phyloP scores from a whole-genome alignment of 2,113 vertebrate genomes.

The Ophiodon elongatus region DNA sequence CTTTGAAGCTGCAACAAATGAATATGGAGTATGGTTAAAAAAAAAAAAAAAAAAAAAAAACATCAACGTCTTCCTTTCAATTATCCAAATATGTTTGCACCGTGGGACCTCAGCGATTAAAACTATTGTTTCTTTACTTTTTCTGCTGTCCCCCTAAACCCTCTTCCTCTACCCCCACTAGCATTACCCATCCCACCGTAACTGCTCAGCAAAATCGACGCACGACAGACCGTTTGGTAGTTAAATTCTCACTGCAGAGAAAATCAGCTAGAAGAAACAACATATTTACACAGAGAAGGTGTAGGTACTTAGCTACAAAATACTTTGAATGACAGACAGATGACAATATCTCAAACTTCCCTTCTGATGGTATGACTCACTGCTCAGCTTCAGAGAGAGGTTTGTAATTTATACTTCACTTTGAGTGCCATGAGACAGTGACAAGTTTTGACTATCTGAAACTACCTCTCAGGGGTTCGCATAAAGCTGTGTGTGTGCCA shows the following conservation, averaged over 20 bases:
- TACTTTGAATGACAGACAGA: conserved; percentile 5
- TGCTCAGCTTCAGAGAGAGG: conserved; percentile 9
- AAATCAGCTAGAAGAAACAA: conserved; percentile 5
- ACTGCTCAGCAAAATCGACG: too few relatives aligned
- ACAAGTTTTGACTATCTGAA: neutral
- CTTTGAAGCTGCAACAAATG: conserved; percentile 58
- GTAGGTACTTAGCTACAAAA: neutral
- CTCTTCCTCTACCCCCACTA: too few relatives aligned
- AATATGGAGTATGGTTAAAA: neutral
- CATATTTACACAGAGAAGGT: neutral
- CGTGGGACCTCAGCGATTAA: too few relatives aligned
- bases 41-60: conserved; percentile 8
- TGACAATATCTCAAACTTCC: neutral
- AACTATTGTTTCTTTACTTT: too few relatives aligned
- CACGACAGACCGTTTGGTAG: neutral
- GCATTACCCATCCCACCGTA: too few relatives aligned
- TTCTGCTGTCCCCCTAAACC: too few relatives aligned
- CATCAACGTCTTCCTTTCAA: conserved; percentile 36
- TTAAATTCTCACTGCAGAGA: conserved; percentile 14
- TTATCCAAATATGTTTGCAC: conserved; percentile 45
- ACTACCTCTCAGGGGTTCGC: neutral
- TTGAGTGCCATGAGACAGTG: conserved; percentile 5
- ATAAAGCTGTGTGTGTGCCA: neutral
- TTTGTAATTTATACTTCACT: neutral
- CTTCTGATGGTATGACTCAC: neutral